Percentiles rank a stretch among this genome's conserved stretches.
These are phyloP conservation scores for Tupaia tana DNA, from an alignment of 2,113 vertebrate species.

Conservation along the genomic window DNA sequence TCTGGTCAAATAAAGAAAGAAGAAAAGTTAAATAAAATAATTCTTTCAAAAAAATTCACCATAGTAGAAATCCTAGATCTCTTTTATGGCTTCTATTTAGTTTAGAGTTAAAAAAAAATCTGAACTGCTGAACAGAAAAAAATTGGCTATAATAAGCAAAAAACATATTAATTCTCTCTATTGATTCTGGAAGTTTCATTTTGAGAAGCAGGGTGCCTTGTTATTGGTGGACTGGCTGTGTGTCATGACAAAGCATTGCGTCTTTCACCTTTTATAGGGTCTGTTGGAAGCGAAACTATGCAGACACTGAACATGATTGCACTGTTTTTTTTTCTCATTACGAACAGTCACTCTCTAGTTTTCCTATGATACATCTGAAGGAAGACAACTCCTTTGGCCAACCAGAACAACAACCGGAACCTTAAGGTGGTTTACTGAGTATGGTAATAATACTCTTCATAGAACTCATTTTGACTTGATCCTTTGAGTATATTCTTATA, in stretches of 20 bases:
- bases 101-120: neutral
- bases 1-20: no score
- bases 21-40: no score
- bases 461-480: neutral
- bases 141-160: neutral
- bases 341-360: neutral
- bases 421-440: neutral
- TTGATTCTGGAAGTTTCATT: neutral
- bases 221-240: neutral
- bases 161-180: neutral
- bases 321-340: neutral
- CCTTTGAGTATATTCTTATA: neutral
- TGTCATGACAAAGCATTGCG: neutral
- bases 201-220: neutral
- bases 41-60: no score
- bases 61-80: neutral
- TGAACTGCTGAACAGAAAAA: slow-evolving; percentile 9
- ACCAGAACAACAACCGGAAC: neutral
- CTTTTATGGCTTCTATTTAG: neutral
- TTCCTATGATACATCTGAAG: neutral
- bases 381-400: neutral
- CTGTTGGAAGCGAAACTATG: neutral
- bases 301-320: neutral
- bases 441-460: neutral
- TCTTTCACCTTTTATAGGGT: neutral